These are phyloP conservation scores for Phataginus tetradactyla DNA, from an alignment of 2,797 vertebrate genomes.

Conservation along the genomic window DNA sequence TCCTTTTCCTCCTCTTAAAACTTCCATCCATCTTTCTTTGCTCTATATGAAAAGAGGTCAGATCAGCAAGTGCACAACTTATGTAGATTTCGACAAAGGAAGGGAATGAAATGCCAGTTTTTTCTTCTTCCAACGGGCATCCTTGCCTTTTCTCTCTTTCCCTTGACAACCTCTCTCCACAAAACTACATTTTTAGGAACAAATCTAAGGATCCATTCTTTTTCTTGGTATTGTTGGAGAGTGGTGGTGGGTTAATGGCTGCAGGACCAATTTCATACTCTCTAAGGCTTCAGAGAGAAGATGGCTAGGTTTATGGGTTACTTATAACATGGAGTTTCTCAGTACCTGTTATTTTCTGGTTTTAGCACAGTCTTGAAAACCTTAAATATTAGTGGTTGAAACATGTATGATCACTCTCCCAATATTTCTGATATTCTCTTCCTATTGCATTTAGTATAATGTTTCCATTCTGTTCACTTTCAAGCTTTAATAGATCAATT, in stretches of 20 bases:
- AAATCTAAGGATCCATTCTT: not conserved
- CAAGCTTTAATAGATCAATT: not conserved
- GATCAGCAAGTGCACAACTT: not conserved
- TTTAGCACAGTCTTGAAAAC: not conserved
- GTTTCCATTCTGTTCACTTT: not conserved
- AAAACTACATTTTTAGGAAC: not conserved
- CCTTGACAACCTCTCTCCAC: not conserved
- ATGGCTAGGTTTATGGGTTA: not conserved
- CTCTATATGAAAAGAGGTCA: not conserved
- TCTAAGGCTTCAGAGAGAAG: not conserved
- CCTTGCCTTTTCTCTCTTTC: not conserved
- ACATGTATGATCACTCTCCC: not conserved
- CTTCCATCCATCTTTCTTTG: not conserved
- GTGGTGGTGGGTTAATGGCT: not conserved
- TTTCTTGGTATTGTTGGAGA: not conserved
- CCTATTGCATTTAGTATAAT: not conserved
- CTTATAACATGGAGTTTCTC: not conserved
- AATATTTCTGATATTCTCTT: not conserved
- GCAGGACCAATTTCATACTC: not conserved
- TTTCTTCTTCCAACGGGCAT: not conserved
- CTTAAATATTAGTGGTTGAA: not conserved
- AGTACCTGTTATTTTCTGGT: not conserved
- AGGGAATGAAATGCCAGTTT: not conserved
- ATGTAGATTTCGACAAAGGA: not conserved
- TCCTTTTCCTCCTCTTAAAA: not conserved